Conservation (phyloP, 2,797 vertebrate genomes). For the Sebastes variabilis region DNA sequence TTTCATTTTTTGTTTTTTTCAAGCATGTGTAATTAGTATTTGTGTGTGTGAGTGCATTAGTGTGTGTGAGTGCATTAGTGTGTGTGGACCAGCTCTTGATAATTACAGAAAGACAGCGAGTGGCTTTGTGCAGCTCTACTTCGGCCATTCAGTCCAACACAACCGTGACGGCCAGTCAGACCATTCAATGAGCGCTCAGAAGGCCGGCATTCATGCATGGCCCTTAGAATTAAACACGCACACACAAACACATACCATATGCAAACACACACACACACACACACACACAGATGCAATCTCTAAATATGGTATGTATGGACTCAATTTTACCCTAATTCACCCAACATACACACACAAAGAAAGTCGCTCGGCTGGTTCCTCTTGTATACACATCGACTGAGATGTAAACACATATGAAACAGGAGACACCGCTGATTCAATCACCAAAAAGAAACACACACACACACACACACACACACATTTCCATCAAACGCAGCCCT, state of each 20-base stretch:
- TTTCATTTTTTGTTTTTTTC: background rate
- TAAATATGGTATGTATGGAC: conserved; percentile 43
- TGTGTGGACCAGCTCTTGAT: conserved; percentile 27
- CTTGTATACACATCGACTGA: conserved; percentile 44
- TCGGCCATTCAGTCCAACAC: conserved; percentile 59
- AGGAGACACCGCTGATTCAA: conserved; percentile 57
- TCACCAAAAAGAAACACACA: conserved; percentile 28
- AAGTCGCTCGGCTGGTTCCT: conserved; percentile 26
- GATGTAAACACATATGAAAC: conserved; percentile 69
- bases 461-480: background rate
- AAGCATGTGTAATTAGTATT: background rate
- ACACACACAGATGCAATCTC: conserved; percentile 55
- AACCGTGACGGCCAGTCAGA: conserved; percentile 52
- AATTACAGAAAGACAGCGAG: conserved; percentile 51
- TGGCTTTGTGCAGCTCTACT: conserved; percentile 48
- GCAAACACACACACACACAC: conserved; percentile 29
- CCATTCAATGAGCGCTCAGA: conserved; percentile 48
- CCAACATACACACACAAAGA: conserved; percentile 16
- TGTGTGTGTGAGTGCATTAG: background rate
- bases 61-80: background rate
- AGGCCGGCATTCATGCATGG: conserved; percentile 61
- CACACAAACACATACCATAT: conserved; percentile 18
- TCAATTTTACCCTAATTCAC: conserved; percentile 39
- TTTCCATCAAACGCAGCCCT: conserved; percentile 47
- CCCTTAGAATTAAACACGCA: conserved; percentile 23